Evolutionary conservation across 2,797 vertebrate genomes (phyloP), one percentile per base, ranked within the genome.

Genomic region (Glyptemys insculpta): DNA sequence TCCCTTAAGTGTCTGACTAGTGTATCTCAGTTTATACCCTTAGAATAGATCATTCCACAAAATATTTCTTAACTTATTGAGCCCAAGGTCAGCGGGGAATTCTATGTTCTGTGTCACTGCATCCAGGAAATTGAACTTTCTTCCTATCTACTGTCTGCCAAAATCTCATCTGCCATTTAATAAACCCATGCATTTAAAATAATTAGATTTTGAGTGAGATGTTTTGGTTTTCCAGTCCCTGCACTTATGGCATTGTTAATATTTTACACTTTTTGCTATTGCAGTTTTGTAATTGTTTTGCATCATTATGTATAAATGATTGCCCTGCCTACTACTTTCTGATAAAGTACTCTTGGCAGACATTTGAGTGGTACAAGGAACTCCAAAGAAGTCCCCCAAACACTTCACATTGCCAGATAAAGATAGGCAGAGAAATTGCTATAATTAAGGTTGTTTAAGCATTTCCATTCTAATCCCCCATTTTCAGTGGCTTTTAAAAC

Each of bases 151-250:
- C 8, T 87, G 47, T 41, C 21, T 79, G 49, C 4, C 34, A 87
- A 95, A 91, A 81, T 65, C 14, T 78, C 44, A 78, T 49, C 8
- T 15, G 68, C 57, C 56, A 50, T 41, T 87, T 86, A 76, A 81
- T 37, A 12, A 89, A 91, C 2, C 74, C 0, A 87, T 4, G 92
- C 5, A 49, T 54, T 93, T 95, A 79, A 16, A 96, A 85, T 79
- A 16, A 21, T 89, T 5, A 49, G 12, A 78, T 49, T 47, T 49
- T 27, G 74, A 78, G 44, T 49, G 12, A 78, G 68, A 49, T 49
- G 2, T 83, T 90, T 34, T 68, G 27, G 68, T 79, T 89, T 97
- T 93, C 92, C 47, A 50, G 79, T 92, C 27, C 72, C 29, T 83
- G 53, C 1, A 9, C 5, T 85, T 79, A 53, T n/a, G 87, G 50